phyloP scores from a whole-genome alignment of 2,113 vertebrate genomes.

The Panurus biarmicus region DNA sequence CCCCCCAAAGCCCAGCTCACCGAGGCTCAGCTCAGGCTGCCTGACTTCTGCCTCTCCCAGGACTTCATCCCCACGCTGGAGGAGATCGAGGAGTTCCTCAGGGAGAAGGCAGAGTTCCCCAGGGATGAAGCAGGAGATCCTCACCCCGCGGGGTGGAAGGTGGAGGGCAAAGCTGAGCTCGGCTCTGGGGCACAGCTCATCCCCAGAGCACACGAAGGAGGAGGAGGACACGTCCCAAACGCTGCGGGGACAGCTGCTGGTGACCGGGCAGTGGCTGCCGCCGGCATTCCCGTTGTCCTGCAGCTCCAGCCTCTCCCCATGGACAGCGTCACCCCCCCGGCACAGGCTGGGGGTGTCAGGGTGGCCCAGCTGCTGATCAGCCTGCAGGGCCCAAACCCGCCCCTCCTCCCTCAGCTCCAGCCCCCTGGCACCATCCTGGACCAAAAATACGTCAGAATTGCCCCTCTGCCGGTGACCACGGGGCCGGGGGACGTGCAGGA shows the following conservation, averaged over 20 bases:
- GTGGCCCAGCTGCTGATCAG: slow-evolving; percentile 79
- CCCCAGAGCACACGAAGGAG: not conserved
- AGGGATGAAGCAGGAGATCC: slow-evolving; percentile 53
- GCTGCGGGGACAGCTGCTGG: not conserved
- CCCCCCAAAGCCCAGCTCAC: slow-evolving; percentile 28
- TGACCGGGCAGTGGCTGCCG: not conserved
- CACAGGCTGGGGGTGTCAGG: slow-evolving; percentile 34
- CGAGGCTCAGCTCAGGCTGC: slow-evolving; percentile 62
- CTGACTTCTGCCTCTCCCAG: slow-evolving; percentile 71
- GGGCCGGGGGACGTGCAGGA: slow-evolving; percentile 23
- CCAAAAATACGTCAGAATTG: slow-evolving; percentile 83
- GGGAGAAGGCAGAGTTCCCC: slow-evolving; percentile 77
- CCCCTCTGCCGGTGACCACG: slow-evolving; percentile 72
- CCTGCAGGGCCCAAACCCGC: slow-evolving; percentile 73
- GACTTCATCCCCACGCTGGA: slow-evolving; percentile 83
- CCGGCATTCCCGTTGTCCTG: slow-evolving; percentile 70
- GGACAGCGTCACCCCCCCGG: not conserved
- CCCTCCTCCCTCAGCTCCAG: slow-evolving; percentile 58
- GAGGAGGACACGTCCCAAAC: not conserved
- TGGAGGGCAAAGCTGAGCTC: not conserved
- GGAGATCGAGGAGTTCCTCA: slow-evolving; percentile 86
- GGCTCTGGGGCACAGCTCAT: not conserved
- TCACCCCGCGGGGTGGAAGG: not conserved
- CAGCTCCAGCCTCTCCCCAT: slow-evolving; percentile 77
- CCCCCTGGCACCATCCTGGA: slow-evolving; percentile 44